These are phyloP conservation scores for Helleia helle DNA, from an alignment of 2,888 invertebrate species.

Conservation along the genomic window DNA sequence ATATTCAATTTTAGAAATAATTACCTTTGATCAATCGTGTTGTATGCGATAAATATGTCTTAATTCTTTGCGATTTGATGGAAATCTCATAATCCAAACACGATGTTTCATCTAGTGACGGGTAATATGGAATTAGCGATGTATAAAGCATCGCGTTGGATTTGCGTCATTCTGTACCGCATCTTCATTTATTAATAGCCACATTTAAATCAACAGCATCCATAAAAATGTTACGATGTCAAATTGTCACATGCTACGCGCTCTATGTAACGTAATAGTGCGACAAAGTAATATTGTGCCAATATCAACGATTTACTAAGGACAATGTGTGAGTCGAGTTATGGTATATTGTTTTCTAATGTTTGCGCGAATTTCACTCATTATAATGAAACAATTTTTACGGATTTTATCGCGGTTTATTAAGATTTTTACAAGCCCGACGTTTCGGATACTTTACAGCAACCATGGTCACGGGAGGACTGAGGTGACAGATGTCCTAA, in stretches of 20 bases:
- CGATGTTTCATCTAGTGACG: slow-evolving; percentile 2
- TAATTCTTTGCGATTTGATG: neutral
- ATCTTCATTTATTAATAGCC: slow-evolving; percentile 38
- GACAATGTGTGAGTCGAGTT: neutral
- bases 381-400: too few relatives aligned
- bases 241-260: slow-evolving; percentile 5
- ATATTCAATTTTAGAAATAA: too few relatives aligned
- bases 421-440: too few relatives aligned
- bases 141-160: slow-evolving; percentile 30
- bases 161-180: slow-evolving; percentile 44
- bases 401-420: too few relatives aligned
- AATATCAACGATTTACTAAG: neutral
- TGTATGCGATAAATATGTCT: too few relatives aligned
- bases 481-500: too few relatives aligned
- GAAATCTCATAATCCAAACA: slow-evolving; percentile 1
- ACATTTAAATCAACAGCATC: slow-evolving; percentile 15
- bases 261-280: neutral
- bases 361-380: too few relatives aligned
- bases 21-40: too few relatives aligned
- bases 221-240: slow-evolving; percentile 17
- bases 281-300: neutral
- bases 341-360: too few relatives aligned
- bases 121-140: slow-evolving; percentile 32
- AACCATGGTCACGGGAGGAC: too few relatives aligned
- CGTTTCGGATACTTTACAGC: too few relatives aligned